These are phyloP conservation scores for Pristionchus arcanus DNA, from an alignment of 2,888 invertebrate genomes.

Conservation along the genomic window DNA sequence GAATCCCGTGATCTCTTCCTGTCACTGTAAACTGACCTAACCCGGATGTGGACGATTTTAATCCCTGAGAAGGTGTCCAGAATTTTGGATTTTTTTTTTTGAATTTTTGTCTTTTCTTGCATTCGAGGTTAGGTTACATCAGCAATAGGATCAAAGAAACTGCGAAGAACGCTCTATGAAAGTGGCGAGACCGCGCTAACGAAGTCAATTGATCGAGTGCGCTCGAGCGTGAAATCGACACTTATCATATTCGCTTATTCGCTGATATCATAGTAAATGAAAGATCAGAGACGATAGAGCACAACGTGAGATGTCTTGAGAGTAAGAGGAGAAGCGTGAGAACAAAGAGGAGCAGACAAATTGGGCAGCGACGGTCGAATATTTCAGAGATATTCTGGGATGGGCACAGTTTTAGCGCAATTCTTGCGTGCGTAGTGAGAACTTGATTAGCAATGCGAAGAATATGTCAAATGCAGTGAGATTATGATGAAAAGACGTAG, in stretches of 20 bases:
- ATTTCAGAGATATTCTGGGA: not conserved
- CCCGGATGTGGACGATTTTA: not conserved
- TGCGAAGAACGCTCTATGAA: not conserved
- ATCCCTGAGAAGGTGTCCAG: not conserved
- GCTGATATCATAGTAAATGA: not conserved
- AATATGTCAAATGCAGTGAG: not conserved
- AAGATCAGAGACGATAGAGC: not conserved
- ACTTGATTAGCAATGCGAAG: not conserved
- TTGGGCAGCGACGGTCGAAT: not conserved
- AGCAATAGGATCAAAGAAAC: not conserved
- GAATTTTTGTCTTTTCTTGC: constrained; percentile 4
- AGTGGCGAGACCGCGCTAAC: not conserved
- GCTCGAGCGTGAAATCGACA: not conserved
- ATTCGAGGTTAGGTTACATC: not conserved
- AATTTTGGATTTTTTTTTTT: not conserved
- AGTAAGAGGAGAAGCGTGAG: constrained; percentile 10
- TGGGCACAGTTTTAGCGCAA: not conserved
- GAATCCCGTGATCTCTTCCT: not conserved
- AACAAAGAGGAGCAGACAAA: not conserved
- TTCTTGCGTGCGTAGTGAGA: not conserved
- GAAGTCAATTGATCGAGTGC: not conserved
- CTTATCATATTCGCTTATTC: not conserved
- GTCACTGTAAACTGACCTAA: not conserved
- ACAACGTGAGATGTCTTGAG: not conserved
- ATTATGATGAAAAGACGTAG: not conserved